Evolutionary conservation across 2,113 vertebrate species (phyloP).

Genomic region (Boulengerochromis microlepis): DNA sequence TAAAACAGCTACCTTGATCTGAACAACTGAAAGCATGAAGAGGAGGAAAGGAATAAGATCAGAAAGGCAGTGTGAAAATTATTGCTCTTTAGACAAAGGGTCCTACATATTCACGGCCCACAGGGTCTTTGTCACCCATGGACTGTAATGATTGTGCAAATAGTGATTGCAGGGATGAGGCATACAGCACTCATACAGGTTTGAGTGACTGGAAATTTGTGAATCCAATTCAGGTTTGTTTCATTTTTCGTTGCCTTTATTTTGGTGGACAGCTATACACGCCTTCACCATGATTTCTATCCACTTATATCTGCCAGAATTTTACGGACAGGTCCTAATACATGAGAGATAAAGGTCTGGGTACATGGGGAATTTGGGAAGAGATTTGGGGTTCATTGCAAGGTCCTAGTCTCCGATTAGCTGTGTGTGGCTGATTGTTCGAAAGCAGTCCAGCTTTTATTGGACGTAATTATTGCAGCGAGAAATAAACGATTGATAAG

Average conservation of each 20-base stretch:
- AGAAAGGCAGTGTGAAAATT: constrained; percentile 59
- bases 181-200: background rate
- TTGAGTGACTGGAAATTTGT: background rate
- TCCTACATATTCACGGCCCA: constrained; percentile 55
- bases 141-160: constrained; percentile 60
- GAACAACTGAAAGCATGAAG: background rate
- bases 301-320: background rate
- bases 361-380: background rate
- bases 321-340: background rate
- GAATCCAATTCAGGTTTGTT: background rate
- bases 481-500: constrained; percentile 60
- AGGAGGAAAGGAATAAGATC: constrained; percentile 1
- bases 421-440: constrained; percentile 66
- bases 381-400: background rate
- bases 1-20: constrained; percentile 46
- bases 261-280: background rate
- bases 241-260: background rate
- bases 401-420: constrained; percentile 52
- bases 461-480: constrained; percentile 68
- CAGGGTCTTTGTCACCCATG: constrained; percentile 36
- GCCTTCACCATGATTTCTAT: background rate
- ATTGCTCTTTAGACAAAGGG: constrained; percentile 63
- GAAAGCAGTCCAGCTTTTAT: constrained; percentile 58
- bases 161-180: constrained; percentile 27
- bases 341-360: background rate